These are phyloP conservation scores for Tipula confusa DNA, from an alignment of 2,888 invertebrate species.

Conservation along the genomic window DNA sequence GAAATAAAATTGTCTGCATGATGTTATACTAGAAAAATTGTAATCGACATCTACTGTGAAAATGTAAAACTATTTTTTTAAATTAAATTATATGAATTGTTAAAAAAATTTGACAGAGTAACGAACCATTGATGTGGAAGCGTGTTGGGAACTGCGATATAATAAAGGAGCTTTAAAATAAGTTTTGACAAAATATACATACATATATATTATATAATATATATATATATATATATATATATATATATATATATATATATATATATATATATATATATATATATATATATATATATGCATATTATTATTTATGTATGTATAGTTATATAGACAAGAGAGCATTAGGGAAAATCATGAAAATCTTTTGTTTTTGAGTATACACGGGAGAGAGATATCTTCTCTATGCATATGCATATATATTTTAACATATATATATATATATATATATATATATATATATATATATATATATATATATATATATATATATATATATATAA, in stretches of 20 bases:
- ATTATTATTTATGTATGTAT: too few species aligned
- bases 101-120: background rate
- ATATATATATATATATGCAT: too few species aligned
- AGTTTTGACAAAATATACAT: background rate
- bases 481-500: too few species aligned
- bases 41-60: background rate
- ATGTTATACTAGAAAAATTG: background rate
- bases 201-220: too few species aligned
- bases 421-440: too few species aligned
- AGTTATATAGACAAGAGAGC: background rate
- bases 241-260: too few species aligned
- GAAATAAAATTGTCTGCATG: background rate
- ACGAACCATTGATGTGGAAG: background rate
- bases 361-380: background rate
- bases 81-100: background rate
- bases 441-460: too few species aligned
- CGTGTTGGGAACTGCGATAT: background rate
- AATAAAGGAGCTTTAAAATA: background rate
- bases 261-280: too few species aligned
- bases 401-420: too few species aligned
- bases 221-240: too few species aligned
- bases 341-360: slow-evolving; percentile 3
- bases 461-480: too few species aligned
- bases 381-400: background rate
- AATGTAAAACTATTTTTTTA: background rate